Evolutionary conservation across 2,797 vertebrate species (phyloP), one percentile per base, ranked within the genome.

Genomic region (Premnoplex brunnescens): DNA sequence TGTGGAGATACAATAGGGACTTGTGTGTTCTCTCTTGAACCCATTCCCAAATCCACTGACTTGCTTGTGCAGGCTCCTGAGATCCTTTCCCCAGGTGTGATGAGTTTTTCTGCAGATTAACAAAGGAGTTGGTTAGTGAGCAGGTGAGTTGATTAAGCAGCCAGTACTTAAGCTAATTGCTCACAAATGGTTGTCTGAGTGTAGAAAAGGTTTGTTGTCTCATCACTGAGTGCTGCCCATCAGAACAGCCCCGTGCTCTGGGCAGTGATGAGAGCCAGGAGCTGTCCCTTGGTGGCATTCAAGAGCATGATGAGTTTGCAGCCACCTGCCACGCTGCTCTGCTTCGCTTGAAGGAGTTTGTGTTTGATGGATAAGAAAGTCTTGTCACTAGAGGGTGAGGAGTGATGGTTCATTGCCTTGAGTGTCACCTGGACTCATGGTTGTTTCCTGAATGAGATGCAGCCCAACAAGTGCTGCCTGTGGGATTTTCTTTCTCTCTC

Each of bases 21-120:
- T 51, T 24, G 49, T 28, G 49, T 51, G 49, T 28, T 51, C 49
- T 17, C 49, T 28, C 49, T 51, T 17, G 16, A 28, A 49, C 36
- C 22, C 7, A 0, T 49, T 78, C 41, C 36, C 23, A 28, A 37
- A 36, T 14, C 13, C 21, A 5, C 11, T 1, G 1, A 6, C 26
- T 77, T 20, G 22, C 12, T 63, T 44, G 7, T 41, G 36, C 44
- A 34, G 30, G 34, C 9, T 89, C 27, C 68, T 56, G 52, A 36
- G n/a, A 56, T 46, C 49, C 24, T 72, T 76, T 73, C 20, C 7
- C 7, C 43, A 49, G 30, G 9, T 28, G 7, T 52, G 17, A 18
- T 41, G 23, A 43, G 52, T 3, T 62, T 44, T 64, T 59, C 51
- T 68, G 52, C 30, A 64, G 46, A 36, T 10, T 64, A 44, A 26